A percentile compares a stretch with the other conserved stretches of the same genome.
These are phyloP conservation scores for Troides oblongomaculatus DNA, from an alignment of 2,888 invertebrate genomes.

Conservation along the genomic window DNA sequence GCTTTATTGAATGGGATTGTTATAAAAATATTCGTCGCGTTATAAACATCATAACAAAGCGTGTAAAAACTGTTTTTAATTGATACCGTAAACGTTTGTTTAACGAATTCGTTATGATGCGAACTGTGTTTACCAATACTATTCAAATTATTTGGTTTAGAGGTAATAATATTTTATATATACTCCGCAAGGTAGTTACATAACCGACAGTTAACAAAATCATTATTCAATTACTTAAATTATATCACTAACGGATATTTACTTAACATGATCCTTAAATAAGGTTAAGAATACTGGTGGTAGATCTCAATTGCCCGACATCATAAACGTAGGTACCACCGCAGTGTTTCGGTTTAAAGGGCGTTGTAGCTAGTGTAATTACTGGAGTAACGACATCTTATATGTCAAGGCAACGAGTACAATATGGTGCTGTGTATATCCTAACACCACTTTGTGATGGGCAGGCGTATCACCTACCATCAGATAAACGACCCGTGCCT, in stretches of 20 bases:
- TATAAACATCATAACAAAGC: background rate
- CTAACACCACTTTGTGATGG: no score
- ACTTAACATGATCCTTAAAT: no score
- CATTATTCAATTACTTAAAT: background rate
- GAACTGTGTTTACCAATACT: background rate
- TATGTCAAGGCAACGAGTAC: no score
- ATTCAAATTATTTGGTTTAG: background rate
- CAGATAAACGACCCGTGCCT: no score
- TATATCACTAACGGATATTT: background rate
- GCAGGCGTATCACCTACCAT: no score
- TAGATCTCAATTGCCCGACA: no score
- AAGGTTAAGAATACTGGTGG: no score
- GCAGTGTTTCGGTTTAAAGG: no score
- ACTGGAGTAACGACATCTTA: no score
- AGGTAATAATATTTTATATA: background rate
- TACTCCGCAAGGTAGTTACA: background rate
- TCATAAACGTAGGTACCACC: no score
- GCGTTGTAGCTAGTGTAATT: no score
- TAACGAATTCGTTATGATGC: background rate
- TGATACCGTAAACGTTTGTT: background rate
- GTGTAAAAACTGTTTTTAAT: background rate
- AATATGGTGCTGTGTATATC: no score
- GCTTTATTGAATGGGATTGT: conserved; percentile 8
- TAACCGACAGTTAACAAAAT: background rate
- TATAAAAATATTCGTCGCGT: conserved; percentile 12